Conservation (phyloP, 1,140 invertebrate species). For the Macrotrachela quadricornifera region DNA sequence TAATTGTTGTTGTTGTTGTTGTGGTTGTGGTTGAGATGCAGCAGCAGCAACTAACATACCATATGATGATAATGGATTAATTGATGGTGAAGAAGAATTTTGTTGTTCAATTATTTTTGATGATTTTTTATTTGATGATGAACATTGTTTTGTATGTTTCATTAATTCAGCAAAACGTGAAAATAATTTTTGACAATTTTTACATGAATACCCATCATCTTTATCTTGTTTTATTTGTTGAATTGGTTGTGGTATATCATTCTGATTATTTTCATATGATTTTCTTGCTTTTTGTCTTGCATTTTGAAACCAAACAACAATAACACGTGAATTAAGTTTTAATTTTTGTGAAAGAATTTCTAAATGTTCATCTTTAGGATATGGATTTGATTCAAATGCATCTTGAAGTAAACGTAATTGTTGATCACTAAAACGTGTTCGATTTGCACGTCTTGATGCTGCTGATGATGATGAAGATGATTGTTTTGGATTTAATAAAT, state of each 20-base stretch:
- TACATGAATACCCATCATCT: too few relatives aligned
- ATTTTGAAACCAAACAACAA: constrained; percentile 95
- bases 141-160: too few relatives aligned
- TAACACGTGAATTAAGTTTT: constrained; percentile 71
- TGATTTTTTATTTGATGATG: too few relatives aligned
- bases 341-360: constrained; percentile 90
- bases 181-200: too few relatives aligned
- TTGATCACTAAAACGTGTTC: constrained; percentile 88
- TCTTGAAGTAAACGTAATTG: constrained; percentile 96
- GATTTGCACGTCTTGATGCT: constrained; percentile 87
- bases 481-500: neutral
- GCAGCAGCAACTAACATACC: too few relatives aligned
- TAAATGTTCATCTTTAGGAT: constrained; percentile 95
- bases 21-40: too few relatives aligned
- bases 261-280: neutral
- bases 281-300: constrained; percentile 31
- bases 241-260: neutral
- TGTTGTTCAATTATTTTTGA: too few relatives aligned
- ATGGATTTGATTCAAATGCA: constrained; percentile 98
- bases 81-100: too few relatives aligned
- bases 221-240: too few relatives aligned
- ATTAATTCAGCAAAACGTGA: too few relatives aligned
- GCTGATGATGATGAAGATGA: neutral
- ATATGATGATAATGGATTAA: too few relatives aligned
- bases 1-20: too few relatives aligned